Evolutionary conservation across 2,797 vertebrate species (phyloP), one percentile per base, ranked within the genome.

Genomic region (Pseudochirops cupreus): DNA sequence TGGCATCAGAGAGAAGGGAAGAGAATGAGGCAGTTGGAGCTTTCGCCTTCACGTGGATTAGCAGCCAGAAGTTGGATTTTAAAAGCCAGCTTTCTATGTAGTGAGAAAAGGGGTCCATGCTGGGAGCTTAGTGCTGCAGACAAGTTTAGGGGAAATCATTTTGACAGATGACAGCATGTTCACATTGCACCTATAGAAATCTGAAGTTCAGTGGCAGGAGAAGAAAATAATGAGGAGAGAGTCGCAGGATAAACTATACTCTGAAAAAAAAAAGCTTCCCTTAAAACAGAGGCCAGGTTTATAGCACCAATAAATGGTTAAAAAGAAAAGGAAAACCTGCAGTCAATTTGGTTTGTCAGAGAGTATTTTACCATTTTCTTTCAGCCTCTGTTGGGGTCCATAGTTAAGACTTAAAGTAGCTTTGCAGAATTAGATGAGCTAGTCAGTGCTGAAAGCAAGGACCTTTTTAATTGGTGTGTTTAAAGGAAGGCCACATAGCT

Each of bases 51-150:
- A 62, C 1, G 0, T 56, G 58, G 67, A 91, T 91, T 94, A 94
- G 90, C 96, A 90, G 92, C 62, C 14, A 95, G 94, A 91, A 90
- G 50, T n/a, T 92, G 46, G 89, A 92, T 93, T 82, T 62, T 46
- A 96, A 93, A 82, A 94, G 74, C 94, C 92, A 56, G 91, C 67
- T 95, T 39, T 52, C 95, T 92, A 53, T 67, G 57, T 59, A 56
- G 21, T 33, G 21, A 96, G 93, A 96, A 97, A 96, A 96, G 56
- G 52, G 93, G 5, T 5, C 92, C 90, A 95, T 96, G 58, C 94
- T 82, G 56, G n/a, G 92, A 92, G 58, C 92, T 92, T 59, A 82
- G 50, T 62, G 90, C 21, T 53, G 53, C 87, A 95, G 50, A 92
- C 74, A 67, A 59, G 95, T 93, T 92, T 52, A 21, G n/a, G 95